Evolutionary conservation across 2,888 invertebrate species (phyloP).

Genomic region (Parnassius glacialis): DNA sequence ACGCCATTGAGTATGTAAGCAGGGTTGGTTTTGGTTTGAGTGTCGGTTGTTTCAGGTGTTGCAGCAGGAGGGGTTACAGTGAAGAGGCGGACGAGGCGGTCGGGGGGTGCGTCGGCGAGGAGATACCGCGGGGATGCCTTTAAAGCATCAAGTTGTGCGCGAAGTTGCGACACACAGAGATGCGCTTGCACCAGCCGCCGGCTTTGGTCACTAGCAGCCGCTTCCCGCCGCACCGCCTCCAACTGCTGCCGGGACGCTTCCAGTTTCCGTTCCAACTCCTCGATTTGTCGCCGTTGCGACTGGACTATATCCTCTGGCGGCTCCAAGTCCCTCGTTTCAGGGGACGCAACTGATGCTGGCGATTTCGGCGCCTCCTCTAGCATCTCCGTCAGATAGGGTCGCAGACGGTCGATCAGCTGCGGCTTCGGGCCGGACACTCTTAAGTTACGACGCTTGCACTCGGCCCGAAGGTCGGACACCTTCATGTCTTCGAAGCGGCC

Average conservation of each 20-base stretch:
- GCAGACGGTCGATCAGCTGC: constrained; percentile 94
- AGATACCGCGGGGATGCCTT: constrained; percentile 76
- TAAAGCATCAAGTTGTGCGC: constrained; percentile 84
- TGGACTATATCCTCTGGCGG: constrained; percentile 87
- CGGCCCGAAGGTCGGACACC: constrained; percentile 95
- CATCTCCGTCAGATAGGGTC: constrained; percentile 83
- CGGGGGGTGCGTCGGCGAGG: constrained; percentile 48
- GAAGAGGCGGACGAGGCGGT: constrained; percentile 58
- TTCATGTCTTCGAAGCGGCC: constrained; percentile 96
- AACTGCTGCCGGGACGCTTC: constrained; percentile 89
- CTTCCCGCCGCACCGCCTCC: constrained; percentile 83
- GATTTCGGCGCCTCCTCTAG: constrained; percentile 73
- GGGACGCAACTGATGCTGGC: constrained; percentile 63
- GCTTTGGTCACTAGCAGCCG: constrained; percentile 70
- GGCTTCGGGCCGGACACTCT: constrained; percentile 98
- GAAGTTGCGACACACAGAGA: constrained; percentile 68
- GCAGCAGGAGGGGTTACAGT: constrained; percentile 54
- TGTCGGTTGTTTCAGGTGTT: constrained; percentile 30
- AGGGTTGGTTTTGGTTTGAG: constrained; percentile 58
- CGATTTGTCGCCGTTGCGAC: constrained; percentile 91
- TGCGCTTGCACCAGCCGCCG: constrained; percentile 83
- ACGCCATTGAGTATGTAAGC: constrained; percentile 85
- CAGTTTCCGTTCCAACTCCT: constrained; percentile 91
- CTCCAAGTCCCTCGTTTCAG: constrained; percentile 60
- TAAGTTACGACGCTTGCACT: constrained; percentile 94